Percentiles rank a stretch among this genome's conserved stretches.
Conservation (phyloP, 2,797 vertebrate species). For the Synaphobranchus kaupii region DNA sequence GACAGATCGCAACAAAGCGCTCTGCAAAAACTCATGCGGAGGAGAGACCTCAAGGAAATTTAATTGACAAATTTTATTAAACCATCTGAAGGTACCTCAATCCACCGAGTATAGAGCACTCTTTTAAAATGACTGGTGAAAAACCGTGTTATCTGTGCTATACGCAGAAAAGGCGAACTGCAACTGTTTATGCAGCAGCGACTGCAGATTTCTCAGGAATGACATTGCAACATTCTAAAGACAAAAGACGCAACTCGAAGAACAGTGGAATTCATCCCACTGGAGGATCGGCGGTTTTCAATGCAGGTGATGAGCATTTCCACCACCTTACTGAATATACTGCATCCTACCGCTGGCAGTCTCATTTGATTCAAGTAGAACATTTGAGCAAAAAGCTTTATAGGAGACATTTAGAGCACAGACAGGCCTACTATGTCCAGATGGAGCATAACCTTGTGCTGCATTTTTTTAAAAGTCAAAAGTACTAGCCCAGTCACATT, state of each 20-base stretch:
- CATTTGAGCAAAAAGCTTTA: background rate
- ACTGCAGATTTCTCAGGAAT: background rate
- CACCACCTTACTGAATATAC: background rate
- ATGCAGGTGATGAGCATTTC: background rate
- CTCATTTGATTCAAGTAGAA: background rate
- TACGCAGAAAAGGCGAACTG: background rate
- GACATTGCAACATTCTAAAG: background rate
- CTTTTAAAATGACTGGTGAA: background rate
- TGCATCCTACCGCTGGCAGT: background rate
- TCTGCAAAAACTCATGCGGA: background rate
- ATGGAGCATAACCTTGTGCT: background rate
- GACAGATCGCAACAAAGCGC: background rate
- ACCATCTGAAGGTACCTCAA: background rate
- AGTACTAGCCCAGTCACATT: background rate
- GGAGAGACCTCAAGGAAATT: background rate
- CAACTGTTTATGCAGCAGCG: background rate
- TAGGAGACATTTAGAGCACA: background rate
- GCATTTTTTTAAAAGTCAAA: background rate
- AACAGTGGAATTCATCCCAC: background rate
- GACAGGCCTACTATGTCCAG: background rate
- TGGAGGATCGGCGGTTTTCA: background rate
- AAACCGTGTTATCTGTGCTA: background rate
- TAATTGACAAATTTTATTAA: background rate
- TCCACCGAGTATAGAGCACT: background rate
- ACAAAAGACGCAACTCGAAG: background rate